Evolutionary conservation across 2,888 invertebrate genomes (phyloP).

Genomic region (Allacma fusca): DNA sequence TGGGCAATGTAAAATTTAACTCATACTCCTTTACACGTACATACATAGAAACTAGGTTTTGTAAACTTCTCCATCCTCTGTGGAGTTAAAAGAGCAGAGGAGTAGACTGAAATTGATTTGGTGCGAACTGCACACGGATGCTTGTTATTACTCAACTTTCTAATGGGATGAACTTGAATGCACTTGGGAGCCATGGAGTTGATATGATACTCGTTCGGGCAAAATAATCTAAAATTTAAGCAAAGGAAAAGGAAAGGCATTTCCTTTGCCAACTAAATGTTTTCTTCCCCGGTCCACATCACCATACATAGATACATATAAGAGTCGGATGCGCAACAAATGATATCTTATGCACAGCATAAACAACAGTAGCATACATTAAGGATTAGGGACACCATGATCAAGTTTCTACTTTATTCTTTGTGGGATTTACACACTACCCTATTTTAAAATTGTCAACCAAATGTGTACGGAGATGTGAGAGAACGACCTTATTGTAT

Average conservation of each 20-base stretch:
- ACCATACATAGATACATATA: background rate
- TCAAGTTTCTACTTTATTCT: too few relatives aligned
- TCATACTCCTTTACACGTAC: too few relatives aligned
- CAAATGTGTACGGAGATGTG: too few relatives aligned
- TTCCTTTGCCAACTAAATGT: background rate
- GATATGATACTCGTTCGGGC: slow-evolving; percentile 12
- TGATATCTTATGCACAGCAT: too few relatives aligned
- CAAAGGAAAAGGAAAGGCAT: slow-evolving; percentile 16
- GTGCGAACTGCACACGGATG: background rate
- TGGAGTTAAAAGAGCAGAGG: background rate
- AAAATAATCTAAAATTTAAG: slow-evolving; percentile 7
- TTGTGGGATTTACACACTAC: too few relatives aligned
- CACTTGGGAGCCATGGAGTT: background rate
- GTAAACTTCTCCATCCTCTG: background rate
- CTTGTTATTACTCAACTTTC: slow-evolving; percentile 16
- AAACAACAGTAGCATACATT: too few relatives aligned
- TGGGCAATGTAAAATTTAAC: background rate
- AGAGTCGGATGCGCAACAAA: too few relatives aligned
- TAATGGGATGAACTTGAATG: background rate
- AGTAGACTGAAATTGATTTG: slow-evolving; percentile 2
- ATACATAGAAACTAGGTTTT: background rate
- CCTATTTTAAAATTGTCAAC: too few relatives aligned
- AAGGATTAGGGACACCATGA: too few relatives aligned
- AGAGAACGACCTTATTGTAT: too few relatives aligned
- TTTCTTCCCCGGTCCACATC: background rate